Evolutionary conservation across 1,140 invertebrate genomes (phyloP).

Genomic region (Adelges cooleyi): DNA sequence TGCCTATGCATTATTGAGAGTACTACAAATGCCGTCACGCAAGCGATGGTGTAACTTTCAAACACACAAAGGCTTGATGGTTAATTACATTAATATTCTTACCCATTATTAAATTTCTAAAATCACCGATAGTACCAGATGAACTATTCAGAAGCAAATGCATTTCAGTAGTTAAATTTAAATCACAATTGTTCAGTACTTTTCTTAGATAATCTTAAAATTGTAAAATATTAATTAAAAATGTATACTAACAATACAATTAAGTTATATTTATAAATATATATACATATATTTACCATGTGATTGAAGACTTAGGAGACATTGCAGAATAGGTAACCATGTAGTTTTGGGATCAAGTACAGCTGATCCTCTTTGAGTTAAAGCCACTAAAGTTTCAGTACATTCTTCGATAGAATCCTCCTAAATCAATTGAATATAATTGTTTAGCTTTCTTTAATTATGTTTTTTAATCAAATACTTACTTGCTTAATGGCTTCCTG

Average conservation of each 20-base stretch:
- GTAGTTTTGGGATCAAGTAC: conserved; percentile 34
- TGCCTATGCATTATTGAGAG: not conserved
- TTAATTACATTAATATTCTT: not conserved
- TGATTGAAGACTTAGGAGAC: conserved; percentile 34
- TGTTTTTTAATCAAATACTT: not conserved
- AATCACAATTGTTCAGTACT: conserved; percentile 34
- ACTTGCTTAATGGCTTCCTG: conserved; percentile 33
- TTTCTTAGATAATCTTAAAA: conserved; percentile 30
- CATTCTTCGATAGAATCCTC: conserved; percentile 31
- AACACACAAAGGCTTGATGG: not conserved
- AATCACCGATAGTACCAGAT: conserved; percentile 34
- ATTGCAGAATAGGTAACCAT: conserved; percentile 35
- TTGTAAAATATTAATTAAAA: not conserved
- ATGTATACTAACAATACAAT: not conserved
- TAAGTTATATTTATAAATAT: not conserved
- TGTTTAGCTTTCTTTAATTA: not conserved
- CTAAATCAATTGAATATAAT: not conserved
- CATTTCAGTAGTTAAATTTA: conserved; percentile 35
- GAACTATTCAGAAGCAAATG: conserved; percentile 35
- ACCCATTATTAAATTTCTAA: conserved; percentile 35
- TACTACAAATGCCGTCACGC: not conserved
- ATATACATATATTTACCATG: conserved; percentile 25
- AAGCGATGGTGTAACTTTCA: not conserved
- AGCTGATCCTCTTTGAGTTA: conserved; percentile 33
- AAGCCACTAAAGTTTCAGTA: conserved; percentile 34